Base-by-base conservation (phyloP, 2,113 vertebrate species). In the Atractosteus spatula region DNA sequence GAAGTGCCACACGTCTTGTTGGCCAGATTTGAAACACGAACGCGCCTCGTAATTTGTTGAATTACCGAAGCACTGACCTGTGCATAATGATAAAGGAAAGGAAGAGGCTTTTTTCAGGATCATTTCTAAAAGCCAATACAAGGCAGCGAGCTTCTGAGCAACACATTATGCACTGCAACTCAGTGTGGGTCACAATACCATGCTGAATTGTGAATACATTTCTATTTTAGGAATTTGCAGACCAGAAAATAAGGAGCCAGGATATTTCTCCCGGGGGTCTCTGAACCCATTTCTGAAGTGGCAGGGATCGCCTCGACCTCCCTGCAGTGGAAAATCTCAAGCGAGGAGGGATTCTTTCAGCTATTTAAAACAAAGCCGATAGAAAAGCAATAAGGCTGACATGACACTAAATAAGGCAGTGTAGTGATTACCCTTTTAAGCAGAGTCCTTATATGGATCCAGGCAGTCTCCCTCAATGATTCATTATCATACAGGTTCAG, bases 371-470 rank as follows among this genome's bases (percentile, higher is more conserved):
- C 66, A 17, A 8, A 54, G 44, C 8, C 51, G 47, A 67, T 44
- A 51, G 47, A 51, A 51, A 51, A 7, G 12, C 3, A 41, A 41
- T 47, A 74, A 62, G 72, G 75, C 68, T 72, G 78, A 45, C 67
- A 57, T 62, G 69, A 55, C 76, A 68, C 83, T 84, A 84, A 86
- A 88, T 81, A 83, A 81, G 84, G 84, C 71, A 62, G 62, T 79
- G 74, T 66, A 65, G 42, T 17, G 7, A 12, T 29, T 54, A 2
- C 17, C 41, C 70, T 13, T 11, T 4, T 74, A 67, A 69, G 66
- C 73, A 76, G 74, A 43, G 42, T 63, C 85, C 86, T 83, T 88
- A 82, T 81, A 88, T 82, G 87, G 87, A 72, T 55, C 42, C 57
- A 76, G 72, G 72, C 29, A 41, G 69, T 72, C 69, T 73, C 72